These are phyloP conservation scores for Diplogasteroides magnus DNA, from an alignment of 1,140 invertebrate genomes.

Conservation along the genomic window DNA sequence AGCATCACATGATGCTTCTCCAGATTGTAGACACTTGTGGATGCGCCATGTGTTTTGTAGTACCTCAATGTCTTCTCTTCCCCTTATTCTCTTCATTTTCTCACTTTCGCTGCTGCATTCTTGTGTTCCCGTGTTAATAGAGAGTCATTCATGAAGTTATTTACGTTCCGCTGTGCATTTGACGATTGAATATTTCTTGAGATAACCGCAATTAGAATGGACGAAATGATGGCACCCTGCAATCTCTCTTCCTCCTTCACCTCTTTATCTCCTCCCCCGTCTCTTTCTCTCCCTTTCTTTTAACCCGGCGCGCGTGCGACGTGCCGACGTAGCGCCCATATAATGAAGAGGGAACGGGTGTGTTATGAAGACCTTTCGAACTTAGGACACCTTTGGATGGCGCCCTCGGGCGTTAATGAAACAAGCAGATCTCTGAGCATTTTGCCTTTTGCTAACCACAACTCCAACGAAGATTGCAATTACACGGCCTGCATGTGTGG, in stretches of 20 bases:
- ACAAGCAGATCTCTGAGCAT: not conserved
- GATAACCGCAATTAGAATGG: conserved; percentile 54
- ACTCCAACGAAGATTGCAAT: conserved; percentile 96
- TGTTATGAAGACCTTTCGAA: too few relatives aligned
- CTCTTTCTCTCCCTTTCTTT: not conserved
- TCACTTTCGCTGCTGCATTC: conserved; percentile 44
- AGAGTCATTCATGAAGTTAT: conserved; percentile 54
- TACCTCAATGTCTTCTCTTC: conserved; percentile 23
- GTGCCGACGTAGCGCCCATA: too few relatives aligned
- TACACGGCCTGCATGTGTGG: conserved; percentile 95
- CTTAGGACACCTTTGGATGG: too few relatives aligned
- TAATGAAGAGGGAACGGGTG: too few relatives aligned
- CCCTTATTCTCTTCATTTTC: not conserved
- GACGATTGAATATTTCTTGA: conserved; percentile 51
- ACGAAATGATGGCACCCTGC: conserved; percentile 52
- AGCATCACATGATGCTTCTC: conserved; percentile 32
- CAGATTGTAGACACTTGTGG: conserved; percentile 43
- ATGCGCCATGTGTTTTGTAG: conserved; percentile 55
- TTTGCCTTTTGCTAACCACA: conserved; percentile 73
- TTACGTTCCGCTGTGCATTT: conserved; percentile 44
- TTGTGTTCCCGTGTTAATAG: conserved; percentile 46
- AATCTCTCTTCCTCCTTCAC: too few relatives aligned
- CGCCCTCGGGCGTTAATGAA: not conserved
- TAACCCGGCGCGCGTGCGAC: not conserved
- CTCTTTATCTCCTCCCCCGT: not conserved